Conservation (phyloP, 2,888 invertebrate genomes). For the Steinernema carpocapsae region DNA sequence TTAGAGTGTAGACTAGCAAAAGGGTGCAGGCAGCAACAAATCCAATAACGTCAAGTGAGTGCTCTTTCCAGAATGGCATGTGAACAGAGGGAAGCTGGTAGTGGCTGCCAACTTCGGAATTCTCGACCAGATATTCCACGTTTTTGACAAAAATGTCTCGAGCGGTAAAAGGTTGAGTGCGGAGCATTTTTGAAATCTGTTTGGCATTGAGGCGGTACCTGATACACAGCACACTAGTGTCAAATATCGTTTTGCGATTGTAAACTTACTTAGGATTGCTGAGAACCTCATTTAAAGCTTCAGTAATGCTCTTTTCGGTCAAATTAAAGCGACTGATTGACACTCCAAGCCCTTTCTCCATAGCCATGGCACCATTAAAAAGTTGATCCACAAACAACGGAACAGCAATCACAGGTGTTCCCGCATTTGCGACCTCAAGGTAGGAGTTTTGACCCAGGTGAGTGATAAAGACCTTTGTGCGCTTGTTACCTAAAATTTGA, state of each 20-base stretch:
- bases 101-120: conserved; percentile 36
- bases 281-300: conserved; percentile 37
- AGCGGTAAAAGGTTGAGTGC: conserved; percentile 40
- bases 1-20: neutral
- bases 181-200: conserved; percentile 43
- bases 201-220: conserved; percentile 43
- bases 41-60: conserved; percentile 22
- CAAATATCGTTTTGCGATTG: neutral
- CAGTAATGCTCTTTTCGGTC: conserved; percentile 34
- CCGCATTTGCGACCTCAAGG: conserved; percentile 50
- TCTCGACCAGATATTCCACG: conserved; percentile 45
- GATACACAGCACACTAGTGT: conserved; percentile 40
- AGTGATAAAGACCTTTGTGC: conserved; percentile 49
- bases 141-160: conserved; percentile 43
- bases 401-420: conserved; percentile 50
- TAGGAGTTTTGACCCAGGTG: conserved; percentile 54
- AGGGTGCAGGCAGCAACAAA: neutral
- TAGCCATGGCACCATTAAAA: conserved; percentile 38
- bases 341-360: conserved; percentile 35
- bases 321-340: conserved; percentile 36
- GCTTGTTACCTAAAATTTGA: conserved; percentile 46
- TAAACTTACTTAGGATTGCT: conserved; percentile 35
- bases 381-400: conserved; percentile 56
- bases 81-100: conserved; percentile 33
- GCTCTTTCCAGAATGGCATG: conserved; percentile 23